Evolutionary conservation across 2,888 invertebrate species (phyloP).

Genomic region (Drosophila cyrtoloma): DNA sequence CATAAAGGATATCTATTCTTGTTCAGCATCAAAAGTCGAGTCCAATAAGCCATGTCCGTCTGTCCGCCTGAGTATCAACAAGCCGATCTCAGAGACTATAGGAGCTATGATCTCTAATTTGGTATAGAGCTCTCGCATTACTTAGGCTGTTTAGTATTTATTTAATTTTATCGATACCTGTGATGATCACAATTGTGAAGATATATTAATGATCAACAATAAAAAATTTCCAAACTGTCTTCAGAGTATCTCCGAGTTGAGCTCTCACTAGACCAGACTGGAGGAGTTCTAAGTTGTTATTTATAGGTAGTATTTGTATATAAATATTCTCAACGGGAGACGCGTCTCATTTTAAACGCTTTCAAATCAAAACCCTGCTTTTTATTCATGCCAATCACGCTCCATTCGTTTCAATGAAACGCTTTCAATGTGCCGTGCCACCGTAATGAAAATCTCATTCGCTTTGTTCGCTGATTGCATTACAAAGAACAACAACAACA

Average conservation of each 20-base stretch:
- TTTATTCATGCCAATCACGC: constrained; percentile 23
- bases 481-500: constrained; percentile 7
- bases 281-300: background rate
- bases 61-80: no score
- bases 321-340: background rate
- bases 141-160: background rate
- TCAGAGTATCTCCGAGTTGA: background rate
- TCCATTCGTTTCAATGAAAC: constrained; percentile 6
- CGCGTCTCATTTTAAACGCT: background rate
- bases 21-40: background rate
- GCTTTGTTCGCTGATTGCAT: constrained; percentile 39
- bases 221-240: background rate
- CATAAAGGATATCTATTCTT: background rate
- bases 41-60: background rate
- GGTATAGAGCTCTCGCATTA: background rate
- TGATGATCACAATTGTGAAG: background rate
- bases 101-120: background rate
- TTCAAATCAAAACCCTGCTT: constrained; percentile 1
- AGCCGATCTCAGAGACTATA: background rate
- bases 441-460: constrained; percentile 38
- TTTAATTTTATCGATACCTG: background rate
- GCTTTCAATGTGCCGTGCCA: constrained; percentile 3
- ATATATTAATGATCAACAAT: background rate
- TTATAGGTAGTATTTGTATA: background rate
- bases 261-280: background rate